Evolutionary conservation across 2,797 vertebrate genomes (phyloP).

Genomic region (Enteromius fasciolatus): DNA sequence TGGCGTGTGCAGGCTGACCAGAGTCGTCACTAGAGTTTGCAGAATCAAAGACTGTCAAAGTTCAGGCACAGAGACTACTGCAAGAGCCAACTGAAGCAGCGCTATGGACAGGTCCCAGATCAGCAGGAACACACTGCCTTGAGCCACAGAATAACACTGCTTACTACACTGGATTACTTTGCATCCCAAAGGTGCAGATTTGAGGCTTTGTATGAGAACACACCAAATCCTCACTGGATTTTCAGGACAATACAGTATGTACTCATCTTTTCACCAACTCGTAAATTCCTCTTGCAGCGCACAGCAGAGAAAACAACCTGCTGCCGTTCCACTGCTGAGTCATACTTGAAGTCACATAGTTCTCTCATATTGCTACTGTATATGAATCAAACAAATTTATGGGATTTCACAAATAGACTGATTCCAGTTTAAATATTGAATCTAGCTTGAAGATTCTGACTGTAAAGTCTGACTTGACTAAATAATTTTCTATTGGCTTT

Average conservation of each 20-base stretch:
- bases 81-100: background rate
- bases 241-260: conserved; percentile 51
- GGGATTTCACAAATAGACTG: background rate
- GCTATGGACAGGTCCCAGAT: conserved; percentile 24
- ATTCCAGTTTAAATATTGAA: background rate
- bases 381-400: conserved; percentile 13
- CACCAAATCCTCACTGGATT: conserved; percentile 53
- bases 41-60: conserved; percentile 11
- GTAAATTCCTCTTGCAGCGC: conserved; percentile 50
- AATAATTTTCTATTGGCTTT: background rate
- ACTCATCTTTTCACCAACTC: conserved; percentile 28
- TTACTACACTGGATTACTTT: conserved; percentile 51
- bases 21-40: background rate
- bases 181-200: conserved; percentile 49
- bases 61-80: background rate
- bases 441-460: conserved; percentile 1
- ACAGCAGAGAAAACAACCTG: conserved; percentile 45
- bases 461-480: background rate
- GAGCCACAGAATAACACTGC: conserved; percentile 23
- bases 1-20: background rate
- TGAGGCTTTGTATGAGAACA: conserved; percentile 53
- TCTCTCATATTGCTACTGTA: conserved; percentile 3
- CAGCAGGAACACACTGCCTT: conserved; percentile 33
- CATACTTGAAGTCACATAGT: conserved; percentile 37
- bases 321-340: conserved; percentile 42